phyloP scores from a whole-genome alignment of 2,113 vertebrate genomes.

The Notothenia coriiceps region DNA sequence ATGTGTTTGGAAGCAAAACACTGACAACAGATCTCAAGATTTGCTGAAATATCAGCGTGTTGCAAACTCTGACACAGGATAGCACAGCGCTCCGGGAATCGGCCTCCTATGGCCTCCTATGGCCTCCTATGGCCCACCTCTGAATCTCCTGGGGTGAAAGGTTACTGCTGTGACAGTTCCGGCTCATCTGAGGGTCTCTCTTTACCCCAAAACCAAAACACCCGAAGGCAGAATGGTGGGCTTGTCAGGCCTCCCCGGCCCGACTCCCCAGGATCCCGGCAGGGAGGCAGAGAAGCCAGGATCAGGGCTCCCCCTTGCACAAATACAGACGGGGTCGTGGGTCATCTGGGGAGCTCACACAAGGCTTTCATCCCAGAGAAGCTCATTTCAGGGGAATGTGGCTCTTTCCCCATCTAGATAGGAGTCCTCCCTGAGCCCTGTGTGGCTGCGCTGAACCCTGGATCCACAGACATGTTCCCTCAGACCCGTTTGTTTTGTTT shows the following conservation, averaged over 20 bases:
- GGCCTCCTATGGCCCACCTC: slow-evolving; percentile 63
- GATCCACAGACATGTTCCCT: slow-evolving; percentile 84
- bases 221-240: slow-evolving; percentile 66
- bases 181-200: slow-evolving; percentile 75
- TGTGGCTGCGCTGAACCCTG: slow-evolving; percentile 86
- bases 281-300: slow-evolving; percentile 74
- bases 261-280: slow-evolving; percentile 72
- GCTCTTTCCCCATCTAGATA: slow-evolving; percentile 83
- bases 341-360: slow-evolving; percentile 80
- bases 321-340: slow-evolving; percentile 82
- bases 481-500: slow-evolving; percentile 84
- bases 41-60: slow-evolving; percentile 44
- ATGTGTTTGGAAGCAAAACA: slow-evolving; percentile 54
- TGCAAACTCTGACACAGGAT: slow-evolving; percentile 47
- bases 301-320: slow-evolving; percentile 80
- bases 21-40: slow-evolving; percentile 37
- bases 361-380: slow-evolving; percentile 83
- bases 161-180: slow-evolving; percentile 76
- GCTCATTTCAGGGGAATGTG: slow-evolving; percentile 85
- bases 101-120: slow-evolving; percentile 43
- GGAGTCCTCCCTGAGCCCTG: slow-evolving; percentile 82
- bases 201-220: slow-evolving; percentile 78
- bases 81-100: slow-evolving; percentile 38
- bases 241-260: slow-evolving; percentile 74
- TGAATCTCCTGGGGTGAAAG: slow-evolving; percentile 75